Evolutionary conservation across 2,888 invertebrate genomes (phyloP), one percentile per base, ranked within the genome.

Genomic region (Conomelus anceps): DNA sequence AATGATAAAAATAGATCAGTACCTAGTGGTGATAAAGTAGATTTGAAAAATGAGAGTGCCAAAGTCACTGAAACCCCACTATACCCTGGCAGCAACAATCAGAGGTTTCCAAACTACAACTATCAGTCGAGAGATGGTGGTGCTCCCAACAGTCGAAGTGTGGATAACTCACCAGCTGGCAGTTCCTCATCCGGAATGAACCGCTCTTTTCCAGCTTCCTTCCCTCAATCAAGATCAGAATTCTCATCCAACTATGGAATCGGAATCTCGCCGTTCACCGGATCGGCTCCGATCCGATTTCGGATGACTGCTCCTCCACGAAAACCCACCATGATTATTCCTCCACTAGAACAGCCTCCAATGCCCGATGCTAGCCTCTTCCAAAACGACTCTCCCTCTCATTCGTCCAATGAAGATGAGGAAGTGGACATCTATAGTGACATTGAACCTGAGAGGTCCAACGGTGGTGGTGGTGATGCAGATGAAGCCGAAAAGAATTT

Each of bases 351-450:
- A 9, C 89, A 89, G 26, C 84, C 84, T 7, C 89, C 84, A 9
- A 84, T 90, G 34, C 89, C 88, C 22, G 22, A 88, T n/a, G 86
- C 88, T n/a, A 89, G 87, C 34, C 89, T 86, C 17, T 91, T 91
- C n/a, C 91, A 90, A n/a, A 88, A 22, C 23, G 17, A 23, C 17
- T 85, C 85, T 1, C 23, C 85, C 0, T 85, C 85, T 1, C 6
- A 85, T 22, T 91, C 91, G 22, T 86, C 89, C 0, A 87, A 86
- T 4, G 89, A 92, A 24, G 94, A 94, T 22, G 94, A 94, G 1
- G 95, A 95, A 90, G 93, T 95, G 84, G 95, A 96, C 91, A 94
- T 95, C 91, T 96, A 95, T 91, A 95, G 95, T 90, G 95, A 96
- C 91, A 95, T 95, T 86, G 95, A 95, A 92, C 94, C 94, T 0